A percentile compares a stretch with the other conserved stretches of the same genome.
Evolutionary conservation across 2,797 vertebrate species (phyloP).

Genomic region (Lagorchestes hirsutus): DNA sequence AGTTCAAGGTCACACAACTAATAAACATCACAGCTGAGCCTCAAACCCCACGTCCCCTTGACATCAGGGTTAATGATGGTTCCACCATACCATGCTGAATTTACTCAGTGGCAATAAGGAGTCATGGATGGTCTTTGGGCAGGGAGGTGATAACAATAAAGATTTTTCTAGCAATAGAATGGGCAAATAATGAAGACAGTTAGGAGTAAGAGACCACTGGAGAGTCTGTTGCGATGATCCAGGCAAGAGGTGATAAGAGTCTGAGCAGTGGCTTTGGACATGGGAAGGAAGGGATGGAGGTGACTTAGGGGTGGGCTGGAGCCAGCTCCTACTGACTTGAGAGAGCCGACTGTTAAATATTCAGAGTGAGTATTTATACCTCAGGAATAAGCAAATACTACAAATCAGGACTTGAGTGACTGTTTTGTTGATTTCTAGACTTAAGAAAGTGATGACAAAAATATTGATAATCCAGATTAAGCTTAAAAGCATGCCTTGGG

Average conservation of each 20-base stretch:
- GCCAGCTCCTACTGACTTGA: not conserved
- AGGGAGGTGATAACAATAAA: not conserved
- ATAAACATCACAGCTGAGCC: not conserved
- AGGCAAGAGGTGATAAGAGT: not conserved
- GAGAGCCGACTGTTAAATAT: not conserved
- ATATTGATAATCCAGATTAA: not conserved
- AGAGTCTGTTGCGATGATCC: not conserved
- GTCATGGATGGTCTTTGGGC: not conserved
- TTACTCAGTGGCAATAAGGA: not conserved
- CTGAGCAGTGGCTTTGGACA: not conserved
- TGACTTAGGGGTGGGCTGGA: not conserved
- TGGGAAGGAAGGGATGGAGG: not conserved
- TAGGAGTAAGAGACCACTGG: not conserved
- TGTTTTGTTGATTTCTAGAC: not conserved
- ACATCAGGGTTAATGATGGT: not conserved
- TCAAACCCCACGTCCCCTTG: not conserved
- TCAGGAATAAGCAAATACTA: not conserved
- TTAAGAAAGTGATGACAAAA: not conserved
- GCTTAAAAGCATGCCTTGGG: not conserved
- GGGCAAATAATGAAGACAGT: not conserved
- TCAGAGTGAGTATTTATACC: not conserved
- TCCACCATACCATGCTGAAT: not conserved
- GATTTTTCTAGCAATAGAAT: not conserved
- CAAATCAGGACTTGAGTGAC: not conserved
- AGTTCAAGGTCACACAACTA: not conserved